Evolutionary conservation across 2,888 invertebrate genomes (phyloP), one percentile per base, ranked within the genome.

Genomic region (Eristalinus aeneus): DNA sequence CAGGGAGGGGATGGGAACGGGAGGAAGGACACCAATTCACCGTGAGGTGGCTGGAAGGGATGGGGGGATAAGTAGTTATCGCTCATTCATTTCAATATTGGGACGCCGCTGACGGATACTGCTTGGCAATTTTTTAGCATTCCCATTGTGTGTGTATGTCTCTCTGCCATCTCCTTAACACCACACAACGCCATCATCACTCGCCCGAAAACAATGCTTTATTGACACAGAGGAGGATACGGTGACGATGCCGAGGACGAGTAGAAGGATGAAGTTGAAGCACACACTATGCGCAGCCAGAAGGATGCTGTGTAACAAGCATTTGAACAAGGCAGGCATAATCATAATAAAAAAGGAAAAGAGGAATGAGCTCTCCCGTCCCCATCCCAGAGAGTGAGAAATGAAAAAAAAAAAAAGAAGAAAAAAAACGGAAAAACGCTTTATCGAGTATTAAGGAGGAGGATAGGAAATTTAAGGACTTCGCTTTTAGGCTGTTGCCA

Each of bases 401-500:
- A 46, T 56, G 54, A n/a, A 11, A 72, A 8, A n/a, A 31, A 36
- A 34, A 6, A n/a, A 12, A 61, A 53, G 22, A 11, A 20, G 6
- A 32, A 36, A n/a, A 36, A 53, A 16, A 61, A 46, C 12, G 32
- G 69, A 73, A 64, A 84, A 86, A 74, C 86, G 78, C 77, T 86
- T 82, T 82, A 86, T 82, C 77, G 72, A 82, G 82, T 73, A 77
- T 82, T 82, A 81, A 65, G 77, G 61, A 69, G 53, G 23, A 71
- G 63, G 34, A 39, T 72, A 64, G 53, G n/a, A 76, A 71, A 82
- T 73, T 85, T 73, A 77, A 77, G 68, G 72, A 81, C 53, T 73
- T 76, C 31, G 58, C 80, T 85, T 79, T 69, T 63, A 85, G 72
- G 74, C 83, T 75, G 83, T 74, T 79, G 83, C 82, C 82, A 53